These are phyloP conservation scores for Drosophila rhopaloa DNA, from an alignment of 1,140 invertebrate genomes.

Conservation along the genomic window DNA sequence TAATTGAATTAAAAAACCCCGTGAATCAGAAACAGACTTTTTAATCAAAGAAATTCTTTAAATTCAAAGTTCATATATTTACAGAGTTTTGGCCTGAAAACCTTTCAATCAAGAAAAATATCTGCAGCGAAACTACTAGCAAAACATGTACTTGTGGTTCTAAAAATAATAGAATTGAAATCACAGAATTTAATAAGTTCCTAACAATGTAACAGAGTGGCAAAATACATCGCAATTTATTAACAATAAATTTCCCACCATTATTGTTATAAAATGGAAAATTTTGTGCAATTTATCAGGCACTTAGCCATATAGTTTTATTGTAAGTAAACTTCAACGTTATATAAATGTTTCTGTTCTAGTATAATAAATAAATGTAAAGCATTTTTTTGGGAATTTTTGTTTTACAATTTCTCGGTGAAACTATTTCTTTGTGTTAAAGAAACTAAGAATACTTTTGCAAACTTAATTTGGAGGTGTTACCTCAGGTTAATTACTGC, in stretches of 20 bases:
- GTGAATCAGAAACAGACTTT: no score
- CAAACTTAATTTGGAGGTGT: background rate
- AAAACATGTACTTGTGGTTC: background rate
- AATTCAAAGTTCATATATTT: background rate
- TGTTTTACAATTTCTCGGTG: no score
- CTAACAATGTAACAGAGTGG: conserved; percentile 1
- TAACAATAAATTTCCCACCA: conserved; percentile 6
- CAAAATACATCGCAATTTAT: conserved; percentile 22
- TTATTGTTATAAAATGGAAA: background rate
- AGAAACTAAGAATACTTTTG: no score
- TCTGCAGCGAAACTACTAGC: background rate
- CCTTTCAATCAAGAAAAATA: background rate
- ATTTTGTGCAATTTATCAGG: background rate
- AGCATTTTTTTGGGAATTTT: no score
- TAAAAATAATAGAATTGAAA: background rate
- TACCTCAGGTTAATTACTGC: background rate
- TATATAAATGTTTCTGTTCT: no score
- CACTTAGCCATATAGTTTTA: no score
- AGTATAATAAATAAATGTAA: no score
- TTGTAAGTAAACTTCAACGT: no score
- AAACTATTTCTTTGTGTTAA: no score
- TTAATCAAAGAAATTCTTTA: background rate
- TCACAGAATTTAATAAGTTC: conserved; percentile 1
- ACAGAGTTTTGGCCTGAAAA: background rate
- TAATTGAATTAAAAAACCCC: background rate